These are phyloP conservation scores for Proterorhinus semilunaris DNA, from an alignment of 2,113 vertebrate species.

Conservation along the genomic window DNA sequence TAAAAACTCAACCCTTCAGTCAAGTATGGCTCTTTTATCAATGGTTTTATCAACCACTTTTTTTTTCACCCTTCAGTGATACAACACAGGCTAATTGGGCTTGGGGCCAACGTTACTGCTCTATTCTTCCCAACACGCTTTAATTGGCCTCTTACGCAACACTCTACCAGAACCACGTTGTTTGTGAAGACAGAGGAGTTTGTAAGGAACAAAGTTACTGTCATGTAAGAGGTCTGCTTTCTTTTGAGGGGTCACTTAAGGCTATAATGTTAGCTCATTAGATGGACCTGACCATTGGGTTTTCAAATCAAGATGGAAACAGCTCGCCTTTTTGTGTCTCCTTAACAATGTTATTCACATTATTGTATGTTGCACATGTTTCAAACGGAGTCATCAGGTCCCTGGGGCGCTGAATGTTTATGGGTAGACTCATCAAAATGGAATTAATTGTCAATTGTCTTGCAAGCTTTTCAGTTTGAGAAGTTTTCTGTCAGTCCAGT, in stretches of 20 bases:
- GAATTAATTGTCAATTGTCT: no score
- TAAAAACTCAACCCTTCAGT: conserved; percentile 6
- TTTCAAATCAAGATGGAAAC: no score
- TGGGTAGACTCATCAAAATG: no score
- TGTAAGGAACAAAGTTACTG: conserved; percentile 25
- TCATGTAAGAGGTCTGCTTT: conserved; percentile 6
- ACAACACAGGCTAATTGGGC: conserved; percentile 57
- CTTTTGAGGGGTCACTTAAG: conserved; percentile 2
- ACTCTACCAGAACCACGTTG: conserved; percentile 19
- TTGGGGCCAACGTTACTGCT: conserved; percentile 34
- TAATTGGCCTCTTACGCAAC: conserved; percentile 37
- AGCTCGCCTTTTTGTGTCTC: no score
- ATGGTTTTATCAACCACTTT: conserved; percentile 25
- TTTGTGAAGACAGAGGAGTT: conserved; percentile 23
- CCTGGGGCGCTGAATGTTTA: no score
- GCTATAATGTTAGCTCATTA: neutral
- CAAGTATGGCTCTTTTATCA: conserved; percentile 19
- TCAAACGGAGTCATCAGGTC: no score
- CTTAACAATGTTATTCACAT: no score
- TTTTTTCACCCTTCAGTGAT: conserved; percentile 52
- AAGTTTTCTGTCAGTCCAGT: no score
- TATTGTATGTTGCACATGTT: no score
- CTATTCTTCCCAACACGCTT: conserved; percentile 30
- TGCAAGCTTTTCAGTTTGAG: no score
- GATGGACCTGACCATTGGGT: no score